Percentiles rank a stretch among this genome's conserved stretches.
phyloP scores from a whole-genome alignment of 2,113 vertebrate genomes.

The Lontra canadensis region DNA sequence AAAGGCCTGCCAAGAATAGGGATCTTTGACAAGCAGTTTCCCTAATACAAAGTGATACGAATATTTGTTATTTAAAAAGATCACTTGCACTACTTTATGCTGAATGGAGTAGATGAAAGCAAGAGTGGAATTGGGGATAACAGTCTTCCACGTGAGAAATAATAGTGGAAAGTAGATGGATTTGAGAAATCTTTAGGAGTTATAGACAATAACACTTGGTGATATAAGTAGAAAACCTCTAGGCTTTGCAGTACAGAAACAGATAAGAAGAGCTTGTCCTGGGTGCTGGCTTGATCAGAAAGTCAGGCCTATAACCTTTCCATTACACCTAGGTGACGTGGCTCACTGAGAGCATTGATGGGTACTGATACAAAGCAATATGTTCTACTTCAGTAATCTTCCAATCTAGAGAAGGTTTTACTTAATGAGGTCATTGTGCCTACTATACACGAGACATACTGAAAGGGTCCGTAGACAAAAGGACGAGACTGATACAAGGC shows the following conservation, averaged over 20 bases:
- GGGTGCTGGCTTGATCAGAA: neutral
- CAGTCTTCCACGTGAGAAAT: neutral
- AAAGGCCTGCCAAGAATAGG: neutral
- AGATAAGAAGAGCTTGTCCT: neutral
- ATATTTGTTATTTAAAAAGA: neutral
- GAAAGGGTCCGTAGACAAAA: too few relatives aligned
- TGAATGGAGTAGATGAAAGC: neutral
- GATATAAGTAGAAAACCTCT: neutral
- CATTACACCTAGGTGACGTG: neutral
- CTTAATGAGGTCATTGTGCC: neutral
- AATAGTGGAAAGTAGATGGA: neutral
- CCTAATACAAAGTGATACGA: neutral
- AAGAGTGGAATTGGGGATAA: neutral
- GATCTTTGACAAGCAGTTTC: neutral
- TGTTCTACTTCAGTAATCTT: neutral
- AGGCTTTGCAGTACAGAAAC: neutral
- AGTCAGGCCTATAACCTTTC: neutral
- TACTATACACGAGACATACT: neutral
- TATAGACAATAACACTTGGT: neutral
- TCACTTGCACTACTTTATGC: neutral
- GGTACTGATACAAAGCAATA: neutral
- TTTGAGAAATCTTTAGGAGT: neutral
- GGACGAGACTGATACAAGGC: too few relatives aligned
- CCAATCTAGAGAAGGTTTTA: neutral
- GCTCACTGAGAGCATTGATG: neutral